Evolutionary conservation across 2,888 invertebrate species (phyloP).

Genomic region (Fragum fragum): DNA sequence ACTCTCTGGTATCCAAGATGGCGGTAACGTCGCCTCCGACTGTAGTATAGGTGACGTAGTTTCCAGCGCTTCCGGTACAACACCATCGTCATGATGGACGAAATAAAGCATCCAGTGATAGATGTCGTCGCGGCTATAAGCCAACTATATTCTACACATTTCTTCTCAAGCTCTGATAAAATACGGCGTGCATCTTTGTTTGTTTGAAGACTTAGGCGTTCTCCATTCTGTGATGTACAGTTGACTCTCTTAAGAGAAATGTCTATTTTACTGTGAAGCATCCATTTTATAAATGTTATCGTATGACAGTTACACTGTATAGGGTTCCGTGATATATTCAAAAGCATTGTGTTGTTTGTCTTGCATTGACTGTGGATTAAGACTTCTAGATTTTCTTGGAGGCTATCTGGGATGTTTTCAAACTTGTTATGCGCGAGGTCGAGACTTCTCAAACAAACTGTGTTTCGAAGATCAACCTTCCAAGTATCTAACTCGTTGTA

Average conservation of each 20-base stretch:
- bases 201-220: not conserved
- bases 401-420: conserved; percentile 23
- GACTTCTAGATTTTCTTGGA: conserved; percentile 27
- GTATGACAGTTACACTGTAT: conserved; percentile 54
- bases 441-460: not conserved
- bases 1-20: conserved; percentile 54
- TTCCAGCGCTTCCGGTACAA: conserved; percentile 61
- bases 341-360: not conserved
- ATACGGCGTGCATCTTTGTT: not conserved
- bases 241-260: not conserved
- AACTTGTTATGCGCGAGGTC: conserved; percentile 26
- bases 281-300: conserved; percentile 55
- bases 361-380: not conserved
- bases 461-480: not conserved
- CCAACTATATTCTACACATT: conserved; percentile 18
- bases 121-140: not conserved
- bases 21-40: conserved; percentile 37
- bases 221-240: conserved; percentile 20
- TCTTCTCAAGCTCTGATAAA: not conserved
- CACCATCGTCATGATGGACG: conserved; percentile 16
- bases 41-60: conserved; percentile 60
- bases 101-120: conserved; percentile 8
- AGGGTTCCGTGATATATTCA: conserved; percentile 45
- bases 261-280: not conserved
- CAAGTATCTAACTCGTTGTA: conserved; percentile 16